Evolutionary conservation across 2,888 invertebrate species (phyloP).

Genomic region (Prionchulus punctatus): DNA sequence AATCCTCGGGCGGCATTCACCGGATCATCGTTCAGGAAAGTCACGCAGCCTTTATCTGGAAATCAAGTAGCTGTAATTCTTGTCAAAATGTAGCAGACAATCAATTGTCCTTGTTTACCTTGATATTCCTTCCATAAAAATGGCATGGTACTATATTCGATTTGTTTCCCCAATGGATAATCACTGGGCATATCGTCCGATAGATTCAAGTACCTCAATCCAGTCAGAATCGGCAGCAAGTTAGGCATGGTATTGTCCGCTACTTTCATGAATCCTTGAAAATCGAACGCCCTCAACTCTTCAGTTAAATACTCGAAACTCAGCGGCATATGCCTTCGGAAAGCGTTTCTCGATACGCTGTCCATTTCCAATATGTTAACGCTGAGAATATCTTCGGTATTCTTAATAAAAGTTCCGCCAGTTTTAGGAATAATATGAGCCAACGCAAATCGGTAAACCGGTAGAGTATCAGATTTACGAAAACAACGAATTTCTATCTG

Average conservation of each 20-base stretch:
- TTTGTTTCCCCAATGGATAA: conserved; percentile 13
- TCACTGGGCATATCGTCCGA: conserved; percentile 17
- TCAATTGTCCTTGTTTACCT: conserved; percentile 13
- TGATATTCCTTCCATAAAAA: conserved; percentile 24
- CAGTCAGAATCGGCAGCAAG: conserved; percentile 59
- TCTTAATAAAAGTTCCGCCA: background rate
- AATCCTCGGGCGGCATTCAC: conserved; percentile 17
- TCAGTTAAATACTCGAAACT: conserved; percentile 46
- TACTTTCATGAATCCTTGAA: conserved; percentile 77
- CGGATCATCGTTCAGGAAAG: conserved; percentile 23
- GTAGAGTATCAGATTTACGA: too few relatives aligned
- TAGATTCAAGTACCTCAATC: conserved; percentile 31
- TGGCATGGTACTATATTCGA: conserved; percentile 18
- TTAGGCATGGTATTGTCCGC: conserved; percentile 88
- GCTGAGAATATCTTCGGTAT: background rate
- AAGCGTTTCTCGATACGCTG: conserved; percentile 15
- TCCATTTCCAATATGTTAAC: background rate
- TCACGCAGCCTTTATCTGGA: conserved; percentile 18
- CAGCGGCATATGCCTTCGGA: conserved; percentile 22
- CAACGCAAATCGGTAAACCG: background rate
- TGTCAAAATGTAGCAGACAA: too few relatives aligned
- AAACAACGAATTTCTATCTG: conserved; percentile 6
- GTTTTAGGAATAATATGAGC: background rate
- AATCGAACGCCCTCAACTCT: conserved; percentile 52
- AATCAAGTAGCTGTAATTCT: too few relatives aligned